Evolutionary conservation across 2,888 invertebrate species (phyloP).

Genomic region (Drosophila neoperkinsi): DNA sequence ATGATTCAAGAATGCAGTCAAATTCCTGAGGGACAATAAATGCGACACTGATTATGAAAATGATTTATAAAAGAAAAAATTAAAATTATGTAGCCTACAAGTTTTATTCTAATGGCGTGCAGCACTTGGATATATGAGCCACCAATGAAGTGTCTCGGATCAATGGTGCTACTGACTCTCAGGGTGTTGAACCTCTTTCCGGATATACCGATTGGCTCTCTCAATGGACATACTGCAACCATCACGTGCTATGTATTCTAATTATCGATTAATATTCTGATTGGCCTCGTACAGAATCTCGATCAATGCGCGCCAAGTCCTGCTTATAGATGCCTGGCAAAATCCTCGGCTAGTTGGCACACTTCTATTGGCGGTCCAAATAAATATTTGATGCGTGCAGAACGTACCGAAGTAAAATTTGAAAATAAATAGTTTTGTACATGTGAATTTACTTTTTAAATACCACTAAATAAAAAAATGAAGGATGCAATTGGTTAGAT

Average conservation of each 20-base stretch:
- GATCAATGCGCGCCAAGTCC: constrained; percentile 88
- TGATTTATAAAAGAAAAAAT: constrained; percentile 3
- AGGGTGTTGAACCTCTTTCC: neutral
- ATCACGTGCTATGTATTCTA: constrained; percentile 91
- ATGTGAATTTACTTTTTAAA: neutral
- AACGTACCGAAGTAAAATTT: neutral
- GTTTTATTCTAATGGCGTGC: constrained; percentile 30
- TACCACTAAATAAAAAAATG: neutral
- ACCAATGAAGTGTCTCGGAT: constrained; percentile 8
- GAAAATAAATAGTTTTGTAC: neutral
- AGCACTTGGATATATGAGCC: constrained; percentile 26
- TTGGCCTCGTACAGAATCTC: constrained; percentile 95
- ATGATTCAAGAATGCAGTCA: constrained; percentile 22
- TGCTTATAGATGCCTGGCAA: constrained; percentile 92
- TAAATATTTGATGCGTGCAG: constrained; percentile 90
- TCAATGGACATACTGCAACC: constrained; percentile 27
- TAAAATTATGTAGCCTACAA: constrained; percentile 1
- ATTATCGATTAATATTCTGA: constrained; percentile 94
- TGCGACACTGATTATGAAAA: constrained; percentile 21
- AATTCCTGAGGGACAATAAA: constrained; percentile 33
- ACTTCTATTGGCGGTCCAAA: constrained; percentile 99
- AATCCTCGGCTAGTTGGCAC: constrained; percentile 95
- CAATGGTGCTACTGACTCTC: neutral
- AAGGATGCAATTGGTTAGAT: constrained; percentile 88
- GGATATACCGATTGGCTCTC: constrained; percentile 1